Evolutionary conservation across 2,797 vertebrate genomes (phyloP), one percentile per base, ranked within the genome.

Genomic region (Xiphophorus birchmanni): DNA sequence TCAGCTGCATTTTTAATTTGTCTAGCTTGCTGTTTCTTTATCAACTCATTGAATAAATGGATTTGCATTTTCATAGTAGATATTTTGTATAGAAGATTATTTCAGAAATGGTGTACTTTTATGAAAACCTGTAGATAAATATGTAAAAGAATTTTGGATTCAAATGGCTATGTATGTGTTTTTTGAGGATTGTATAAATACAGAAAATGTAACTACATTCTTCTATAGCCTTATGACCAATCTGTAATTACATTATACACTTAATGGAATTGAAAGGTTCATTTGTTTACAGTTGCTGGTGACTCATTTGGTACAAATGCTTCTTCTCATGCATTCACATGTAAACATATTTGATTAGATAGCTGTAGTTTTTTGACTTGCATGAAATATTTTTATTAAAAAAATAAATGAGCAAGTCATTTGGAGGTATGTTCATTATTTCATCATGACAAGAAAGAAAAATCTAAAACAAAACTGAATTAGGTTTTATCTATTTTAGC

Each of bases 221-320:
- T 74, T 79, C 58, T 78, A 42, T 72, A 74, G 83, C 37, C 54
- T 74, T 74, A 80, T 63, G 47, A 80, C 48, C 71, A 80, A 86
- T 86, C 78, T 90, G 90, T 42, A 75, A 52, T 76, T 82, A 11
- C 45, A 76, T 75, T 78, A 77, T 29, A 88, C 42, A 73, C 21
- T 80, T 77, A 47, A 84, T 72, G 73, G 88, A 82, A 87, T 81
- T 9, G 74, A 84, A 80, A 77, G 74, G 75, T 92, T 47, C 37
- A 26, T 87, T 91, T 93, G 88, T 94, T 94, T 92, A 91, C 89
- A 92, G 74, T 79, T 88, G 78, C 84, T 90, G 84, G 73, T 86
- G 75, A 83, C 29, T 80, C 74, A 81, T n/a, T 82, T 80, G 23
- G 80, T 78, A 54, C 80, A 58, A 75, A 4, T 65, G 9, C 81